Evolutionary conservation across 2,797 vertebrate genomes (phyloP).

Genomic region (Aphelocoma californica): DNA sequence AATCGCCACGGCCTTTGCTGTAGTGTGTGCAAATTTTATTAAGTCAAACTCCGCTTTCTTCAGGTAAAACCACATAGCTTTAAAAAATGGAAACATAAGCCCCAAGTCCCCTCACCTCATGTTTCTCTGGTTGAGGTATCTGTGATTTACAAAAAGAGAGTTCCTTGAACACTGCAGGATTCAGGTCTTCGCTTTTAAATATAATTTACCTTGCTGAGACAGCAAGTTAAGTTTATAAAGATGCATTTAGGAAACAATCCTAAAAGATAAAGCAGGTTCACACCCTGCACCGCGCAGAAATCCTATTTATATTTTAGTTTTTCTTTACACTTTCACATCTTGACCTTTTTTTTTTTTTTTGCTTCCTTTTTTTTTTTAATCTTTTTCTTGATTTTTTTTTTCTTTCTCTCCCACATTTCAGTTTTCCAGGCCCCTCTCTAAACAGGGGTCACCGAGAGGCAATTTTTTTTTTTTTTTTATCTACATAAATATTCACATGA

Average conservation of each 20-base stretch:
- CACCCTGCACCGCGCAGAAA: slow-evolving; percentile 76
- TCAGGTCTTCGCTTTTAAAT: slow-evolving; percentile 76
- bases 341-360: slow-evolving; percentile 72
- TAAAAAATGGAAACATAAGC: slow-evolving; percentile 71
- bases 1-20: slow-evolving; percentile 52
- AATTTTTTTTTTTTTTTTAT: slow-evolving; percentile 68
- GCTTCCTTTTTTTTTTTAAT: slow-evolving; percentile 1
- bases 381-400: neutral
- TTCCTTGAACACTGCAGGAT: slow-evolving; percentile 78
- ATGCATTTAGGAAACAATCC: slow-evolving; percentile 83
- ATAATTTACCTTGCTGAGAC: slow-evolving; percentile 82
- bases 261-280: slow-evolving; percentile 81
- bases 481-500: slow-evolving; percentile 87
- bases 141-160: slow-evolving; percentile 79
- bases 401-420: slow-evolving; percentile 64
- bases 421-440: slow-evolving; percentile 61
- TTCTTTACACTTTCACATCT: slow-evolving; percentile 75
- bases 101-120: slow-evolving; percentile 64
- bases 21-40: slow-evolving; percentile 75
- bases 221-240: slow-evolving; percentile 82
- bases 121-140: slow-evolving; percentile 78
- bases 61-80: slow-evolving; percentile 74
- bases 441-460: slow-evolving; percentile 70
- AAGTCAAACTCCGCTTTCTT: slow-evolving; percentile 68
- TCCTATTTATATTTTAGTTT: slow-evolving; percentile 72